These are phyloP conservation scores for Danaus chrysippus DNA, from an alignment of 2,888 invertebrate genomes.

Conservation along the genomic window DNA sequence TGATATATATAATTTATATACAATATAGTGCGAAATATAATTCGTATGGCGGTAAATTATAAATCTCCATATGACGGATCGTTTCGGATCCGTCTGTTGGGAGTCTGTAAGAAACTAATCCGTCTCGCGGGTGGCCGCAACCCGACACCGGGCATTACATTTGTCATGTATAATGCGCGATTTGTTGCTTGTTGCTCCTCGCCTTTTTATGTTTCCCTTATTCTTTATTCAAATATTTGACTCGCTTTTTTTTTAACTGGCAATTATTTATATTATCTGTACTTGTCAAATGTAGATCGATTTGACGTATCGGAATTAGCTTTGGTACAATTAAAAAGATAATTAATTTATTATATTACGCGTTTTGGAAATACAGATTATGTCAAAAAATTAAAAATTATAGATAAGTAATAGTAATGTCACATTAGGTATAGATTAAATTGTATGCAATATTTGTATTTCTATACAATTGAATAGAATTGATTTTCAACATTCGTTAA, in stretches of 20 bases:
- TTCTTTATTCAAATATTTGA: conserved; percentile 72
- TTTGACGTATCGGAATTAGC: neutral
- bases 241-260: conserved; percentile 60
- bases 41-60: neutral
- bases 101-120: conserved; percentile 56
- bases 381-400: too few species aligned
- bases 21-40: neutral
- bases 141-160: conserved; percentile 74
- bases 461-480: neutral
- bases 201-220: conserved; percentile 68
- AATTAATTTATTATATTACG: neutral
- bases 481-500: neutral
- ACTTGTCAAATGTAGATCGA: conserved; percentile 7
- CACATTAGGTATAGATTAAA: too few species aligned
- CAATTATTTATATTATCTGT: conserved; percentile 45
- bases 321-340: neutral
- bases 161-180: conserved; percentile 79
- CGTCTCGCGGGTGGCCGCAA: conserved; percentile 70
- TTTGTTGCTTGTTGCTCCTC: conserved; percentile 67
- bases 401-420: too few species aligned
- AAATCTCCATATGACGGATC: conserved; percentile 4
- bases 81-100: conserved; percentile 16
- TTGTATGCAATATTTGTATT: too few species aligned
- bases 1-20: neutral
- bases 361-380: too few species aligned